Percentiles rank a stretch among this genome's conserved stretches.
These are phyloP conservation scores for Neoscelio sp. DNA, from an alignment of 2,888 invertebrate genomes.

Conservation along the genomic window DNA sequence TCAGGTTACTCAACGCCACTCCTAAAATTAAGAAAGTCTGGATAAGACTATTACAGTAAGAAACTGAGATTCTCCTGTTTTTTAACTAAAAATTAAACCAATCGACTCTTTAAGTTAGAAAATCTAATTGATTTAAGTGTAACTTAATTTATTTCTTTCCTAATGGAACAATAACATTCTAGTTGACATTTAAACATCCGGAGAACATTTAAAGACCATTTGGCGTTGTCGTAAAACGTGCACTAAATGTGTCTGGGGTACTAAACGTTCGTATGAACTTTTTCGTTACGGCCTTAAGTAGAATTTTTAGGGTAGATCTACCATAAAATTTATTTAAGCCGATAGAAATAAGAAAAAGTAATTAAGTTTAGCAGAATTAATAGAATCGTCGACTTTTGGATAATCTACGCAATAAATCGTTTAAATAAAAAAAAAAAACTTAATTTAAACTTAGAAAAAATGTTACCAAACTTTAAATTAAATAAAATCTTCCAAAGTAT, in stretches of 20 bases:
- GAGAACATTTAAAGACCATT: too few relatives aligned
- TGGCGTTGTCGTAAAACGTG: not conserved
- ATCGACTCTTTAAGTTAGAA: not conserved
- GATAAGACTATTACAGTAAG: not conserved
- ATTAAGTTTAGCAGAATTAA: too few relatives aligned
- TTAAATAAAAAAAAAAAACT: too few relatives aligned
- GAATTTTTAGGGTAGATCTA: not conserved
- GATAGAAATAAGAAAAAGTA: not conserved
- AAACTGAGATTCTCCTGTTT: too few relatives aligned
- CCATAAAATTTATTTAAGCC: not conserved
- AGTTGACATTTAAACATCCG: conserved; percentile 20
- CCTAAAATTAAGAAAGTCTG: not conserved
- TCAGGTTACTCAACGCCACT: not conserved
- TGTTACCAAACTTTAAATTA: too few relatives aligned
- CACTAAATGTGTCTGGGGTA: not conserved
- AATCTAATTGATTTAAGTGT: not conserved
- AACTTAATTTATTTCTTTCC: not conserved
- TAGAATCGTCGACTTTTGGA: too few relatives aligned
- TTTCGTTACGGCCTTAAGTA: not conserved
- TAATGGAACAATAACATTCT: not conserved
- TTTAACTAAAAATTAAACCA: too few relatives aligned
- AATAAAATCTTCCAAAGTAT: too few relatives aligned
- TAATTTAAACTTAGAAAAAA: too few relatives aligned
- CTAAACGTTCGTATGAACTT: not conserved
- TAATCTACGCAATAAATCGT: too few relatives aligned